A percentile compares a stretch with the other conserved stretches of the same genome.
Evolutionary conservation across 2,113 vertebrate genomes (phyloP).

Genomic region (Archocentrus centrarchus): DNA sequence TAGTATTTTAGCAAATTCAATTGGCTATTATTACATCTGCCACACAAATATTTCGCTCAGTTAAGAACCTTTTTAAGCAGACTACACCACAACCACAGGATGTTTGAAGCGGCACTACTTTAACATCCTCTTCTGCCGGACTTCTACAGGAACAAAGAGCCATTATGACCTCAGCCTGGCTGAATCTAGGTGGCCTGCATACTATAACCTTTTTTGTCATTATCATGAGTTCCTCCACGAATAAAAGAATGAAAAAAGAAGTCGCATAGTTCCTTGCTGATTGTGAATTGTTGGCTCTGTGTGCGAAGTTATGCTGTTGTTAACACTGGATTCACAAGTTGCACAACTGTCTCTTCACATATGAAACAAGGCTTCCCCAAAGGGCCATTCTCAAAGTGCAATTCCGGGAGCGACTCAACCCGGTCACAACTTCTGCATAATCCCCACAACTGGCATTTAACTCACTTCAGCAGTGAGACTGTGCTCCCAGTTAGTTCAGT

Average conservation of each 20-base stretch:
- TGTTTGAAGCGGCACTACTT: background rate
- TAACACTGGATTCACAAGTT: constrained; percentile 42
- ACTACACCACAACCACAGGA: background rate
- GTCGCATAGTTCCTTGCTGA: background rate
- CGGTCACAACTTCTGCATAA: constrained; percentile 40
- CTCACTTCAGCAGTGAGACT: constrained; percentile 9
- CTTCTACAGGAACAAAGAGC: background rate
- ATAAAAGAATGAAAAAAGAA: background rate
- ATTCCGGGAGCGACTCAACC: constrained; percentile 39
- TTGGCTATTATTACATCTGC: background rate
- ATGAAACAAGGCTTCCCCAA: constrained; percentile 11
- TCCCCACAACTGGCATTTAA: constrained; percentile 59
- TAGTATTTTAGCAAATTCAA: background rate
- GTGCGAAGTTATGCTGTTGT: constrained; percentile 36
- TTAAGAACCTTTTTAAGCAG: background rate
- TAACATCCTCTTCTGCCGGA: background rate
- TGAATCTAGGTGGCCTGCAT: background rate
- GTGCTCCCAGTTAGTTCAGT: constrained; percentile 34
- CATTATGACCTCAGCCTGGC: background rate
- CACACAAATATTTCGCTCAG: background rate
- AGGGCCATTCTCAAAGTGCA: constrained; percentile 7
- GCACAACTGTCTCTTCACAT: constrained; percentile 37
- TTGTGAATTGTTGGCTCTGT: background rate
- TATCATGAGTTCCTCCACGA: background rate
- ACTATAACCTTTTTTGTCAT: background rate